Percentiles rank a stretch among this genome's conserved stretches.
phyloP scores from a whole-genome alignment of 2,113 vertebrate genomes.

The Eurypyga helias region DNA sequence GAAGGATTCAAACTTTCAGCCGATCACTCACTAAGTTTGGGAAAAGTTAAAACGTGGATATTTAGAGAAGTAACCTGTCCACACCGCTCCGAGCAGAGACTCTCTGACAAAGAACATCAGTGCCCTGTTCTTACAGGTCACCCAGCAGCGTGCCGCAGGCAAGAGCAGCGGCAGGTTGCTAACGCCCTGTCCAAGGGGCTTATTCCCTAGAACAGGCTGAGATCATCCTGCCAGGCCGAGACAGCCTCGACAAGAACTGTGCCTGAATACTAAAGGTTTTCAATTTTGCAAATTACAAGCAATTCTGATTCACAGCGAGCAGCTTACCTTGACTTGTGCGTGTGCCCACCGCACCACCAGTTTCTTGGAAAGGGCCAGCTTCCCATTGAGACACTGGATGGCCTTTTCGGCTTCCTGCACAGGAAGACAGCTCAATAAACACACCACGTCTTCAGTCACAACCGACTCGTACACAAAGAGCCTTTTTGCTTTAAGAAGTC shows the following conservation, averaged over 20 bases:
- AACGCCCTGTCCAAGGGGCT: rapidly evolving
- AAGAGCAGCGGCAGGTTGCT: rapidly evolving
- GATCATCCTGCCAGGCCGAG: neutral
- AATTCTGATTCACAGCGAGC: rapidly evolving
- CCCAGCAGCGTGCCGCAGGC: neutral
- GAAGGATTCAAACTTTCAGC: neutral
- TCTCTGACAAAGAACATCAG: neutral
- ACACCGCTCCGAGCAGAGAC: neutral
- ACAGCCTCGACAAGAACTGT: neutral
- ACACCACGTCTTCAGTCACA: constrained; percentile 33
- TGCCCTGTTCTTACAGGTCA: neutral
- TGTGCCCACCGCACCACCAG: constrained; percentile 97
- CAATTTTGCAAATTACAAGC: rapidly evolving
- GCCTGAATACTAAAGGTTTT: neutral
- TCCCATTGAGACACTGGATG: constrained; percentile 96
- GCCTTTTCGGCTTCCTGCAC: constrained; percentile 94
- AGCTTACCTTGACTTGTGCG: constrained; percentile 93
- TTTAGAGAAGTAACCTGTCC: neutral
- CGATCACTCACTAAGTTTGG: neutral
- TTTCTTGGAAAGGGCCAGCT: constrained; percentile 96
- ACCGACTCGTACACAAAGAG: neutral
- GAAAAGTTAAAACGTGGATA: neutral
- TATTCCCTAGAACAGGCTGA: neutral
- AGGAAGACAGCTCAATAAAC: constrained; percentile 57
- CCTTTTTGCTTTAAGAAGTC: neutral